A percentile compares a stretch with the other conserved stretches of the same genome.
phyloP scores from a whole-genome alignment of 2,888 invertebrate species.

The Lomographa bimaculata region DNA sequence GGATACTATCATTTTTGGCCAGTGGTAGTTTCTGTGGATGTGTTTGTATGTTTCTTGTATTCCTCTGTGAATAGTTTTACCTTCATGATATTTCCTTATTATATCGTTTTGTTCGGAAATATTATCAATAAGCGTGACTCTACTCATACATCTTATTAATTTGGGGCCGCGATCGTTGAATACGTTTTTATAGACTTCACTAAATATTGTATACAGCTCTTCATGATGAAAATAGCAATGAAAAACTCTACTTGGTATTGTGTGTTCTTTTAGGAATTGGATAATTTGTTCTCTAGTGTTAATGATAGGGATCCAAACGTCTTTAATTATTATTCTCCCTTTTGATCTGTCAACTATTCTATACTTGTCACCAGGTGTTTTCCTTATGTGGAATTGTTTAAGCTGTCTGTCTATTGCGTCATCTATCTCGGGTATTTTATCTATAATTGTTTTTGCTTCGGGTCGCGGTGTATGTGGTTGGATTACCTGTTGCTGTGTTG shows the following conservation, averaged over 20 bases:
- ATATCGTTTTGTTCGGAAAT: slow-evolving; percentile 1
- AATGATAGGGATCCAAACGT: slow-evolving; percentile 32
- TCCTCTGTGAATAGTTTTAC: slow-evolving; percentile 16
- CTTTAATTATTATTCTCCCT: slow-evolving; percentile 17
- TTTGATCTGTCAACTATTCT: slow-evolving; percentile 10
- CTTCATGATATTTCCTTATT: slow-evolving; percentile 17
- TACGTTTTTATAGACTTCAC: slow-evolving; percentile 5
- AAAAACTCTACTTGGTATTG: slow-evolving; percentile 8
- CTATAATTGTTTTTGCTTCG: too few relatives aligned
- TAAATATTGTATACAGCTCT: slow-evolving; percentile 2
- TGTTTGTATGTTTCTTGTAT: slow-evolving; percentile 15
- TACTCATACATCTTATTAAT: slow-evolving; percentile 8
- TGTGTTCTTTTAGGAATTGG: slow-evolving; percentile 26
- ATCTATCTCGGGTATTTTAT: too few relatives aligned
- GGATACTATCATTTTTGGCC: slow-evolving; percentile 23
- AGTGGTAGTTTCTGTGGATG: slow-evolving; percentile 17
- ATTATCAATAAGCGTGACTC: slow-evolving; percentile 9
- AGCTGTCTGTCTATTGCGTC: slow-evolving; percentile 1
- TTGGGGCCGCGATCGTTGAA: slow-evolving; percentile 10
- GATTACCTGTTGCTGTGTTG: too few relatives aligned
- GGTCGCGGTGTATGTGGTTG: too few relatives aligned
- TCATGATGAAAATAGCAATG: slow-evolving; percentile 27
- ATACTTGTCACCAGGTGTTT: not conserved
- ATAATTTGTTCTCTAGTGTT: slow-evolving; percentile 27
- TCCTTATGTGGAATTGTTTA: slow-evolving; percentile 2